Conservation (phyloP, 2,113 vertebrate genomes). For the Perca fluviatilis region DNA sequence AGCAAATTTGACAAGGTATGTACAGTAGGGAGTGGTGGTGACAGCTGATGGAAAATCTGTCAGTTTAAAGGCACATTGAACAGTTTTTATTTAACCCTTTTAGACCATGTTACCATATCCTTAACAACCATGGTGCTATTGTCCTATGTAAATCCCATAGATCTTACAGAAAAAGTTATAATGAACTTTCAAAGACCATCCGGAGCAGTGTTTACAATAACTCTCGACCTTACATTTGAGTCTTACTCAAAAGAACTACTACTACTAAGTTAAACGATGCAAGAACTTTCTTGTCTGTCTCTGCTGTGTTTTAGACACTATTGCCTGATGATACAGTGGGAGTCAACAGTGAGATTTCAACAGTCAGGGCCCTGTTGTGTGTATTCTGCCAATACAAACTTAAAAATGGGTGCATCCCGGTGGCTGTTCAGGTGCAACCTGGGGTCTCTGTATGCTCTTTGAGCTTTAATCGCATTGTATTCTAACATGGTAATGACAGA, state of each 20-base stretch:
- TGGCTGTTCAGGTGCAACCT: not conserved
- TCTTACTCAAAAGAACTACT: not conserved
- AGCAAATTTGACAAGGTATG: not conserved
- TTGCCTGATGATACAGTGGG: constrained; percentile 38
- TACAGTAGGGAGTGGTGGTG: no score
- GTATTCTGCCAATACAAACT: constrained; percentile 17
- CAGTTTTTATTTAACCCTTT: not conserved
- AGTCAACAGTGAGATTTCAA: constrained; percentile 3
- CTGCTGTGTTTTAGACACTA: not conserved
- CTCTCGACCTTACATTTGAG: not conserved
- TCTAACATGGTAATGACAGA: constrained; percentile 31
- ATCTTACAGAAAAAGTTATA: not conserved
- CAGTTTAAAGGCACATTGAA: no score
- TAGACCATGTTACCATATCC: not conserved
- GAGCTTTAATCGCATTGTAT: constrained; percentile 1
- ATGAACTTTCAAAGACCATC: not conserved
- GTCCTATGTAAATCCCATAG: not conserved
- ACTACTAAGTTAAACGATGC: constrained; percentile 2
- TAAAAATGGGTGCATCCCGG: not conserved
- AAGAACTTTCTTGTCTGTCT: not conserved
- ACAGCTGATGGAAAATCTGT: not conserved
- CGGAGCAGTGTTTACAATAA: constrained; percentile 36
- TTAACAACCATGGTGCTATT: not conserved
- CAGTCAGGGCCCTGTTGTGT: constrained; percentile 26
- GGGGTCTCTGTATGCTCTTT: not conserved